Conservation (phyloP, 2,797 vertebrate genomes). For the Anas flavirostris region DNA sequence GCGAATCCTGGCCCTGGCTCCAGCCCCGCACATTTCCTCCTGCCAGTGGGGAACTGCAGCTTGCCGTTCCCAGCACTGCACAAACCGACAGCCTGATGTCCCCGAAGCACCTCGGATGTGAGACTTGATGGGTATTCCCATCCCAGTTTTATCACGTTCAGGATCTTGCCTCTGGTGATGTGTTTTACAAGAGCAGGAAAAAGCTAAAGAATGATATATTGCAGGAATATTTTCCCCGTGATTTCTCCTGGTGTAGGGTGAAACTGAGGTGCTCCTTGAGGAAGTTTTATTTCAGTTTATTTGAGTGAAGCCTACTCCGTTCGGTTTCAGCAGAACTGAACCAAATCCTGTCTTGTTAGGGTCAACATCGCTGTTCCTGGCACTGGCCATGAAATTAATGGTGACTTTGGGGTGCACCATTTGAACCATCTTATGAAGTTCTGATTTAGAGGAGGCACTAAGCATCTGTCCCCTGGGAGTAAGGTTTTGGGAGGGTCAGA, state of each 20-base stretch:
- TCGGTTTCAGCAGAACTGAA: neutral
- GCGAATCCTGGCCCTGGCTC: neutral
- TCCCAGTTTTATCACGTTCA: neutral
- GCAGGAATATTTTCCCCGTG: neutral
- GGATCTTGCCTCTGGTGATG: neutral
- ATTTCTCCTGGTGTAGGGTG: neutral
- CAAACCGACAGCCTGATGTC: neutral
- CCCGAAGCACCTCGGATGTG: neutral
- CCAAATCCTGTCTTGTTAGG: neutral
- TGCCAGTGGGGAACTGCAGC: neutral
- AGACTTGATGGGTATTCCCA: neutral
- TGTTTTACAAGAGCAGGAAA: neutral
- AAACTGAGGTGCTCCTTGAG: neutral
- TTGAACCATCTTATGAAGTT: neutral
- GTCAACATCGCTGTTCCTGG: neutral
- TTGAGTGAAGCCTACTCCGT: neutral
- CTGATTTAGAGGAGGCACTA: neutral
- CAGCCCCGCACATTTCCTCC: neutral
- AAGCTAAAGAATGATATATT: neutral
- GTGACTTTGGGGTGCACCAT: neutral
- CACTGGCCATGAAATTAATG: neutral
- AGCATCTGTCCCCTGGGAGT: neutral
- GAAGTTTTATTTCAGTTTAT: neutral
- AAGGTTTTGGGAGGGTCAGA: rapidly evolving
- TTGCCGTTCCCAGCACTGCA: neutral